phyloP scores from a whole-genome alignment of 2,113 vertebrate species.

The Ameiurus melas region DNA sequence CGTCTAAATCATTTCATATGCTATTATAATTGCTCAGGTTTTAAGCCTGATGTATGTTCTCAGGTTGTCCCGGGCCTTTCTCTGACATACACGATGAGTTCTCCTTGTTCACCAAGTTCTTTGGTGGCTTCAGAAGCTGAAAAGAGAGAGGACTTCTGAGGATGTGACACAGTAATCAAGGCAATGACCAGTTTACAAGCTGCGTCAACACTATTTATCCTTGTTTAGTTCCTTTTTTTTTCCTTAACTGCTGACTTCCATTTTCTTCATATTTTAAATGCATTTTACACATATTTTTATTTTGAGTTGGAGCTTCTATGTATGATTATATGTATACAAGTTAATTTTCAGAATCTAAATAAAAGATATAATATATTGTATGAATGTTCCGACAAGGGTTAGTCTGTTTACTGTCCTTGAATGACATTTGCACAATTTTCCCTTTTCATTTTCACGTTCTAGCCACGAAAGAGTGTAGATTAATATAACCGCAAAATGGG shows the following conservation, averaged over 20 bases:
- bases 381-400: not conserved
- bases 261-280: not conserved
- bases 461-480: too few relatives aligned
- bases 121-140: slow-evolving; percentile 62
- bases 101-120: slow-evolving; percentile 70
- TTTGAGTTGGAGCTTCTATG: not conserved
- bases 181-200: not conserved
- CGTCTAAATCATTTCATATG: not conserved
- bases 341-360: not conserved
- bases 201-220: not conserved
- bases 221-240: not conserved
- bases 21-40: not conserved
- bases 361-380: not conserved
- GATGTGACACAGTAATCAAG: not conserved
- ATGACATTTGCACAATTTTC: not conserved
- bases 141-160: not conserved
- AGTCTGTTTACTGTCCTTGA: not conserved
- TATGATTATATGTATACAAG: not conserved
- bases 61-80: slow-evolving; percentile 56
- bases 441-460: not conserved
- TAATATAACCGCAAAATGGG: too few relatives aligned
- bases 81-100: slow-evolving; percentile 65
- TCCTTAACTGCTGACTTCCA: not conserved
- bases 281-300: not conserved
- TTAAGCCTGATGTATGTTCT: slow-evolving; percentile 40